These are phyloP conservation scores for Mugil cephalus DNA, from an alignment of 2,113 vertebrate genomes.

Conservation along the genomic window DNA sequence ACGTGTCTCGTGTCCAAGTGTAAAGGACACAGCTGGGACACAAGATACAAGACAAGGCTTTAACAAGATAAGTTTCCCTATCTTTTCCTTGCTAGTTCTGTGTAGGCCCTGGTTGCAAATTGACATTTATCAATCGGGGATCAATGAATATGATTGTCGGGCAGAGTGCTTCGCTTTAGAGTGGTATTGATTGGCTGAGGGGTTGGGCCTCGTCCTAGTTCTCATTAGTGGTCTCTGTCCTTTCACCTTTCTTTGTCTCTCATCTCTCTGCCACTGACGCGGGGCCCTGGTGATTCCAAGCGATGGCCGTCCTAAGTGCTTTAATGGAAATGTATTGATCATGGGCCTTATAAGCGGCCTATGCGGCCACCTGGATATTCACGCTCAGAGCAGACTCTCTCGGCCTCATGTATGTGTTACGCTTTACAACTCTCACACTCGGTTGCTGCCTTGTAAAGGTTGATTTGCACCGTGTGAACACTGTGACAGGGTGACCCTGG, in stretches of 20 bases:
- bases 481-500: slow-evolving; percentile 28
- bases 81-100: slow-evolving; percentile 7
- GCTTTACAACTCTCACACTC: slow-evolving; percentile 5
- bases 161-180: slow-evolving; percentile 53
- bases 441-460: slow-evolving; percentile 9
- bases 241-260: slow-evolving; percentile 66
- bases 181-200: slow-evolving; percentile 71
- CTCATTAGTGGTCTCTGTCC: slow-evolving; percentile 74
- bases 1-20: not conserved
- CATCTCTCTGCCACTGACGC: slow-evolving; percentile 50
- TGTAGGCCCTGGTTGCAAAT: slow-evolving; percentile 39
- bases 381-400: slow-evolving; percentile 1
- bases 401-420: not conserved
- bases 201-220: slow-evolving; percentile 58
- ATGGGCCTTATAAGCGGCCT: slow-evolving; percentile 58
- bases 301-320: slow-evolving; percentile 75
- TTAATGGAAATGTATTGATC: slow-evolving; percentile 81
- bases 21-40: not conserved
- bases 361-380: slow-evolving; percentile 36
- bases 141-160: slow-evolving; percentile 69
- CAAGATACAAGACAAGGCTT: not conserved
- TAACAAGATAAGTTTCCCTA: not conserved
- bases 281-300: slow-evolving; percentile 60
- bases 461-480: slow-evolving; percentile 9
- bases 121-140: slow-evolving; percentile 68